Conservation (phyloP, 2,113 vertebrate species). For the Hirundichthys speculiger region DNA sequence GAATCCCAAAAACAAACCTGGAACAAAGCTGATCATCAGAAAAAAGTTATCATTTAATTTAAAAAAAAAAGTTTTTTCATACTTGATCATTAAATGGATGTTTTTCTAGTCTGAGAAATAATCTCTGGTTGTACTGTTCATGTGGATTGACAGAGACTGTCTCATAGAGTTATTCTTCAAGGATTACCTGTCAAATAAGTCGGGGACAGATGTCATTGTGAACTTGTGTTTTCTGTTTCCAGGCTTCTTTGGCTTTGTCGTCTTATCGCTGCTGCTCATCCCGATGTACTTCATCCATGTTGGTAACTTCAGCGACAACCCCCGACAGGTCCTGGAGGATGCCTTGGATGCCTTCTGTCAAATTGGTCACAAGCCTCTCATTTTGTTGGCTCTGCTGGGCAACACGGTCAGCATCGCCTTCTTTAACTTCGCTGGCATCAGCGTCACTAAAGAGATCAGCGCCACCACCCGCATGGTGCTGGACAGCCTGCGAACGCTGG, state of each 20-base stretch:
- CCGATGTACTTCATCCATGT: conserved; percentile 92
- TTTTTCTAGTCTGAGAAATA: no score
- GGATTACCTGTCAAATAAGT: no score
- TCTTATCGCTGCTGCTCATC: conserved; percentile 88
- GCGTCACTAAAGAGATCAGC: conserved; percentile 95
- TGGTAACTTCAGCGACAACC: conserved; percentile 82
- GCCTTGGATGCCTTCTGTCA: conserved; percentile 92
- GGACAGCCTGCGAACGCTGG: conserved; percentile 92
- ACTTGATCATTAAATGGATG: no score
- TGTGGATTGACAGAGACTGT: no score
- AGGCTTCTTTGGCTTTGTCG: conserved; percentile 92
- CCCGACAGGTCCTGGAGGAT: conserved; percentile 85
- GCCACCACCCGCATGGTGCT: conserved; percentile 97
- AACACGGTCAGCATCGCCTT: conserved; percentile 95
- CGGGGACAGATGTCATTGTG: no score
- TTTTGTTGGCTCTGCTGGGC: conserved; percentile 87
- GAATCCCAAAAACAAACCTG: no score
- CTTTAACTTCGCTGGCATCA: conserved; percentile 96
- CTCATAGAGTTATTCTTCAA: no score
- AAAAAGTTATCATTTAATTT: no score
- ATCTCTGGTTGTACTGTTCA: no score
- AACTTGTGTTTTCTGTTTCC: not conserved
- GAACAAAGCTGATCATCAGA: no score
- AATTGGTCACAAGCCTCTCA: conserved; percentile 85
- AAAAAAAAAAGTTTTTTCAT: no score